phyloP scores from a whole-genome alignment of 1,140 invertebrate species.

The Macrobrachium rosenbergii region DNA sequence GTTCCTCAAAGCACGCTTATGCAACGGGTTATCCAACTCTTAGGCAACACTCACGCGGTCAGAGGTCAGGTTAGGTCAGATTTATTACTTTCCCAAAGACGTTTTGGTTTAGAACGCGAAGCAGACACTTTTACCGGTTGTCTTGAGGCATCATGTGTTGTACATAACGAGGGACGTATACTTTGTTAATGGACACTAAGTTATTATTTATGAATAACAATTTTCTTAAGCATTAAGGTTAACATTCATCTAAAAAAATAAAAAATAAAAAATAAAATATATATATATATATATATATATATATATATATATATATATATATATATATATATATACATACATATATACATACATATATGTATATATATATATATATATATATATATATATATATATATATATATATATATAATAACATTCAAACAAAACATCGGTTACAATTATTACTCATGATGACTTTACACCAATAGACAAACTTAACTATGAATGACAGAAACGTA shows the following conservation, averaged over 20 bases:
- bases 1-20: too few relatives aligned
- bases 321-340: slow-evolving; percentile 25
- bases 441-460: neutral
- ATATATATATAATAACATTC: slow-evolving; percentile 1
- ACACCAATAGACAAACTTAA: neutral
- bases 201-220: neutral
- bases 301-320: neutral
- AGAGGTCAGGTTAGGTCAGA: too few relatives aligned
- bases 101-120: too few relatives aligned
- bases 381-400: neutral
- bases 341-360: neutral
- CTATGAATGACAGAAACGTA: neutral
- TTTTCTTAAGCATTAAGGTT: neutral
- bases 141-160: too few relatives aligned
- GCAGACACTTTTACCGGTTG: too few relatives aligned
- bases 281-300: slow-evolving; percentile 30
- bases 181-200: neutral
- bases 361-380: slow-evolving; percentile 7
- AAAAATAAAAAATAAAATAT: neutral
- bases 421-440: neutral
- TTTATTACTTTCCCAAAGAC: too few relatives aligned
- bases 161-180: neutral
- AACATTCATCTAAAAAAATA: neutral
- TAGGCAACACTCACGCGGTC: too few relatives aligned
- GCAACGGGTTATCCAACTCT: too few relatives aligned